Evolutionary conservation across 1,140 invertebrate genomes (phyloP).

Genomic region (Pseudoatta argentina): DNA sequence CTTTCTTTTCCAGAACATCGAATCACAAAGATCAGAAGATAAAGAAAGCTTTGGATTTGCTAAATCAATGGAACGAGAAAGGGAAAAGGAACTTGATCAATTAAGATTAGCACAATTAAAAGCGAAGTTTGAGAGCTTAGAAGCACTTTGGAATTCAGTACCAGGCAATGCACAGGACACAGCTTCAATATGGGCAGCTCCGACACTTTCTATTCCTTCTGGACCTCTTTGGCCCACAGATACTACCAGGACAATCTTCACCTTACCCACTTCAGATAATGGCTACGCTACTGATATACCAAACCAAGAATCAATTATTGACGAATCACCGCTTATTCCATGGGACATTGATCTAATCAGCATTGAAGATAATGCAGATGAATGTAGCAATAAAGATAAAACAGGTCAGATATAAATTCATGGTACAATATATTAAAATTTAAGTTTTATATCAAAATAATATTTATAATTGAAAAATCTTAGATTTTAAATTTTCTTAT

Average conservation of each 20-base stretch:
- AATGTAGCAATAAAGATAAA: constrained; percentile 75
- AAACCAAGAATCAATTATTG: constrained; percentile 78
- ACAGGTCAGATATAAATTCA: constrained; percentile 53
- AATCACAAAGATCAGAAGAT: constrained; percentile 74
- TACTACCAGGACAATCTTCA: constrained; percentile 76
- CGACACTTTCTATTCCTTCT: constrained; percentile 83
- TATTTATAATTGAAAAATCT: constrained; percentile 28
- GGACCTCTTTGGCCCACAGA: constrained; percentile 84
- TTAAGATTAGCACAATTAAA: constrained; percentile 88
- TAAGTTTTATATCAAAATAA: constrained; percentile 48
- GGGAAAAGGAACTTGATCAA: constrained; percentile 85
- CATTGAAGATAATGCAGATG: constrained; percentile 79
- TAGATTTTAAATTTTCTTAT: background rate
- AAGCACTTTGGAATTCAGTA: constrained; percentile 88
- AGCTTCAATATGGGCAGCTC: constrained; percentile 85
- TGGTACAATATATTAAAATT: constrained; percentile 17
- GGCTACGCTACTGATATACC: constrained; percentile 73
- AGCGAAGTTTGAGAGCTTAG: constrained; percentile 89
- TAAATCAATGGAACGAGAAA: constrained; percentile 83
- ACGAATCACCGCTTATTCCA: constrained; percentile 82
- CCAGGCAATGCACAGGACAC: constrained; percentile 81
- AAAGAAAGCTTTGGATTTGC: constrained; percentile 83
- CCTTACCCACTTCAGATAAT: constrained; percentile 76
- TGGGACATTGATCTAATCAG: constrained; percentile 83
- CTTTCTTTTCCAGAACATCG: constrained; percentile 70